phyloP scores from a whole-genome alignment of 2,113 vertebrate genomes.

The Myiozetetes cayanensis region DNA sequence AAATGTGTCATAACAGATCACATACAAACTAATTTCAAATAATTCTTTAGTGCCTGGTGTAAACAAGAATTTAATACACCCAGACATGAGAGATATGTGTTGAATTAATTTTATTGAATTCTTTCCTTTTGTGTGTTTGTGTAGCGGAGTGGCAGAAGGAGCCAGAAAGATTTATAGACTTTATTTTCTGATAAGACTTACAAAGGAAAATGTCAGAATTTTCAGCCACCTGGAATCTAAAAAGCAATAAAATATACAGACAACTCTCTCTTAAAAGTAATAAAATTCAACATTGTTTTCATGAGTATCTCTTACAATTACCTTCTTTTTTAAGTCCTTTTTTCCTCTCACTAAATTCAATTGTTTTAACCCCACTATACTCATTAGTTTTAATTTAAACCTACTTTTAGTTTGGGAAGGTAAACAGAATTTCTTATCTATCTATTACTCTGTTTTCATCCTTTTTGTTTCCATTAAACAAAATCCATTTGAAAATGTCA shows the following conservation, averaged over 20 bases:
- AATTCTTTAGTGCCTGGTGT: not conserved
- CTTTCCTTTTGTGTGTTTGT: not conserved
- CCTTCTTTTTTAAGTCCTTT: rapidly evolving
- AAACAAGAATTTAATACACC: not conserved
- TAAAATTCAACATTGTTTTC: not conserved
- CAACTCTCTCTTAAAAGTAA: not conserved
- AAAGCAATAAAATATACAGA: not conserved
- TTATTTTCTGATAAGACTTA: not conserved
- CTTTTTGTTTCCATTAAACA: not conserved
- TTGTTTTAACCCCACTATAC: not conserved
- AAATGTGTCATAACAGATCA: not conserved
- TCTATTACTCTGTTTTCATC: not conserved
- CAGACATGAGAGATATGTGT: not conserved
- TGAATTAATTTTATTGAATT: not conserved
- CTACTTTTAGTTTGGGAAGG: not conserved
- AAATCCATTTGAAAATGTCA: not conserved
- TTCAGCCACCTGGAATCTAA: not conserved
- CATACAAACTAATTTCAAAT: not conserved
- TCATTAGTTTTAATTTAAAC: not conserved
- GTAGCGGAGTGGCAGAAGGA: not conserved
- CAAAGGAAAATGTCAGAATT: not conserved
- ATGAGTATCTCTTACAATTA: not conserved
- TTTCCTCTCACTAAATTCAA: rapidly evolving
- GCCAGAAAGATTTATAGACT: not conserved
- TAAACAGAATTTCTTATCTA: not conserved